phyloP scores from a whole-genome alignment of 37 sponge, comb jelly and placozoan genomes.

The Mnemiopsis leidyi region DNA sequence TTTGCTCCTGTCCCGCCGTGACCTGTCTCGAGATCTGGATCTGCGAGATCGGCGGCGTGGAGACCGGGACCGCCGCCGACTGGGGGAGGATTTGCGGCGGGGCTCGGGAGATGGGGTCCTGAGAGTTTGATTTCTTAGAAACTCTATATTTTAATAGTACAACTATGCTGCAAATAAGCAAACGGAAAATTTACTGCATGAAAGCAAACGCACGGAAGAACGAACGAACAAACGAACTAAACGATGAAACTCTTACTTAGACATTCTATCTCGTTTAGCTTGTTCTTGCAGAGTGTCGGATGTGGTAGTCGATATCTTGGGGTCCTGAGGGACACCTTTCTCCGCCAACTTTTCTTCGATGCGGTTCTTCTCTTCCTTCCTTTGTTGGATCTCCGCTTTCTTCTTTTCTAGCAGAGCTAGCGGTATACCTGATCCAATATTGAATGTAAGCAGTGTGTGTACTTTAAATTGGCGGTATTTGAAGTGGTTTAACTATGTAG shows the following conservation, averaged over 20 bases:
- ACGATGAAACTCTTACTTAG: too few relatives aligned
- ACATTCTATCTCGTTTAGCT: conserved; percentile 31
- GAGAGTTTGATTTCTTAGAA: neutral
- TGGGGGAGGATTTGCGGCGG: conserved; percentile 15
- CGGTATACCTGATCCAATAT: conserved; percentile 67
- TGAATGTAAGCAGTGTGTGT: too few relatives aligned
- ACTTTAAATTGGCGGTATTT: too few relatives aligned
- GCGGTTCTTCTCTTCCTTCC: conserved; percentile 70
- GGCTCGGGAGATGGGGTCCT: conserved; percentile 54
- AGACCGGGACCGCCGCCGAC: conserved; percentile 2
- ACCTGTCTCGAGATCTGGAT: neutral
- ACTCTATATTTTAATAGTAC: too few relatives aligned
- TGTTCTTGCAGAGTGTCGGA: conserved; percentile 11
- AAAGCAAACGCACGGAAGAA: too few relatives aligned
- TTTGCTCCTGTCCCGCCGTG: neutral
- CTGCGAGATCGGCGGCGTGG: conserved; percentile 16
- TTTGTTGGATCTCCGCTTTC: conserved; percentile 85
- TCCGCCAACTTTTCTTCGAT: conserved; percentile 53
- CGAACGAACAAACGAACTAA: too few relatives aligned
- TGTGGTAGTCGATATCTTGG: conserved; percentile 1
- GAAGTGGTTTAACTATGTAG: too few relatives aligned
- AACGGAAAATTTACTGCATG: too few relatives aligned
- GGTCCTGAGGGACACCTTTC: conserved; percentile 64
- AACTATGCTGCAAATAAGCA: too few relatives aligned
- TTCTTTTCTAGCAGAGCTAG: conserved; percentile 84